Percentiles rank a stretch among this genome's conserved stretches.
Conservation (phyloP, 2,797 vertebrate genomes). For the Echeneis naucrates region DNA sequence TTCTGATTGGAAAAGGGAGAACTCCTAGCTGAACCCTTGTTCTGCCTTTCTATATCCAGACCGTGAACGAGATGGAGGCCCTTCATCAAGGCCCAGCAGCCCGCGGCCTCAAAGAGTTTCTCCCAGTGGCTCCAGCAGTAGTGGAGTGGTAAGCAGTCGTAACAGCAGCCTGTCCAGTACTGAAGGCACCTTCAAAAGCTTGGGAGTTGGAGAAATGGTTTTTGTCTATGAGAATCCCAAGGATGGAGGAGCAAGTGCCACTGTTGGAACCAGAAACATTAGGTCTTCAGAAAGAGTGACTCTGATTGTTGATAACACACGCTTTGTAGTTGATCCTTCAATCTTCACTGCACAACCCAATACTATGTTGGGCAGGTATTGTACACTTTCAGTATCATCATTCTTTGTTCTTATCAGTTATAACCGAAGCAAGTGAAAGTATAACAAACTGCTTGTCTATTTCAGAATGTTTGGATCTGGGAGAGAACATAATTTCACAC, state of each 20-base stretch:
- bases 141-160: slow-evolving; percentile 91
- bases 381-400: background rate
- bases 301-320: slow-evolving; percentile 97
- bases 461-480: slow-evolving; percentile 99
- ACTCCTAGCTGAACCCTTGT: background rate
- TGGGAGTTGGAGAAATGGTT: slow-evolving; percentile 91
- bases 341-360: slow-evolving; percentile 99
- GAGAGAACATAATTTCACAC: slow-evolving; percentile 98
- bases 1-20: background rate
- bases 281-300: slow-evolving; percentile 95
- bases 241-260: slow-evolving; percentile 81
- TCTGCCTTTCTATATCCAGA: slow-evolving; percentile 72
- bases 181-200: slow-evolving; percentile 92
- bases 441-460: slow-evolving; percentile 33
- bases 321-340: slow-evolving; percentile 97
- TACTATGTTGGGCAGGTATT: slow-evolving; percentile 99
- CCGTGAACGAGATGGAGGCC: slow-evolving; percentile 92
- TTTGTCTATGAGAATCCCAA: slow-evolving; percentile 96
- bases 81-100: slow-evolving; percentile 92
- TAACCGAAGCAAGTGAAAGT: background rate
- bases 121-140: slow-evolving; percentile 93
- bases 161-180: slow-evolving; percentile 95
- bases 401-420: slow-evolving; percentile 2
- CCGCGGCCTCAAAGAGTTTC: slow-evolving; percentile 94
- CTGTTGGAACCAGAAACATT: slow-evolving; percentile 83